Conservation (phyloP, 2,113 vertebrate genomes). For the Hypanus sabinus region DNA sequence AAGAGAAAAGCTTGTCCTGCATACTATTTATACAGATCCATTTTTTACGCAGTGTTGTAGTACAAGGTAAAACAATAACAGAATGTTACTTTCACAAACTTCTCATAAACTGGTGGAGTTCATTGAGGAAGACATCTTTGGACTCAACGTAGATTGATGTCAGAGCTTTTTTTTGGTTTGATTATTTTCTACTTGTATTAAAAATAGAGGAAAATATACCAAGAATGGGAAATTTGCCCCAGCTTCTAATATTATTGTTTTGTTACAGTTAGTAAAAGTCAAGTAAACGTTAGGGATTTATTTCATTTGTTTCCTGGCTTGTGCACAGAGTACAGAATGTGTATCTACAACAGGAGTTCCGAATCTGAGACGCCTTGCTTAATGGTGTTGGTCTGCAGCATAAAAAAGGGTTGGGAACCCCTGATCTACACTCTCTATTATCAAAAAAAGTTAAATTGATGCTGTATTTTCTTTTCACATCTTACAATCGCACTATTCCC, state of each 20-base stretch:
- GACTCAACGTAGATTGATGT: neutral
- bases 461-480: neutral
- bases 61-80: no score
- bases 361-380: no score
- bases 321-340: neutral
- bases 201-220: neutral
- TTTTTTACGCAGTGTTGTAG: no score
- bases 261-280: neutral
- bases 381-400: no score
- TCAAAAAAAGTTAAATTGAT: neutral
- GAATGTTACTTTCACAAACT: no score
- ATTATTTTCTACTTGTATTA: neutral
- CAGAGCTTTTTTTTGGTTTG: neutral
- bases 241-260: neutral
- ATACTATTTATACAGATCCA: no score
- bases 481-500: neutral
- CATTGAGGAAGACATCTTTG: no score
- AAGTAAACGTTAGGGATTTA: neutral
- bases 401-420: no score
- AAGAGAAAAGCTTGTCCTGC: no score
- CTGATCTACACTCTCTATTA: neutral
- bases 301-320: neutral
- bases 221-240: neutral
- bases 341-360: neutral
- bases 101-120: no score